Conservation (phyloP, 2,888 invertebrate genomes). For the Operophtera brumata region DNA sequence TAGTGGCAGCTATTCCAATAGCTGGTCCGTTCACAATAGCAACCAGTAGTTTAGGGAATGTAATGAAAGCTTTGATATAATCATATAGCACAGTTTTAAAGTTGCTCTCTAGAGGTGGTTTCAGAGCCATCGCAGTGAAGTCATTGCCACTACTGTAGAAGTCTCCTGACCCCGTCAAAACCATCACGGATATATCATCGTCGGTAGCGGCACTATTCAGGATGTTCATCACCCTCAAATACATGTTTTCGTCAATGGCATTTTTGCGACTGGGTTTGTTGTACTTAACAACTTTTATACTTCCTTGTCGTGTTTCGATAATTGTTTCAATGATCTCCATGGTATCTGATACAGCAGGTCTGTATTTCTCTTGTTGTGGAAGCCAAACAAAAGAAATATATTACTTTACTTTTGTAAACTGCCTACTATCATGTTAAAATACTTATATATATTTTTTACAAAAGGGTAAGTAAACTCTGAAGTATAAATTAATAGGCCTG, state of each 20-base stretch:
- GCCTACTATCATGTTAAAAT: too few relatives aligned
- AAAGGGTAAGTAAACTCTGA: too few relatives aligned
- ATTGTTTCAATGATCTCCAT: conserved; percentile 41
- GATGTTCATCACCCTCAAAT: conserved; percentile 81
- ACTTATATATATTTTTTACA: too few relatives aligned
- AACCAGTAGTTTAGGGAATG: conserved; percentile 93
- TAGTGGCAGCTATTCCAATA: conserved; percentile 93
- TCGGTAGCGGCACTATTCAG: conserved; percentile 86
- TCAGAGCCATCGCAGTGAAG: conserved; percentile 48
- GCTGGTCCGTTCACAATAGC: conserved; percentile 97
- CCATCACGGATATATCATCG: conserved; percentile 83
- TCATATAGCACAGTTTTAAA: conserved; percentile 65
- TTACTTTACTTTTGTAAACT: too few relatives aligned
- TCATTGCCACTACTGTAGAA: conserved; percentile 95
- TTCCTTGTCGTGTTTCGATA: conserved; percentile 49
- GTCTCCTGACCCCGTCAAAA: conserved; percentile 89
- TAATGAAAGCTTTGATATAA: conserved; percentile 88
- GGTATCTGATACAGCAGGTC: conserved; percentile 4
- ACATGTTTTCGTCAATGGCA: conserved; percentile 86
- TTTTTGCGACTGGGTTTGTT: conserved; percentile 91
- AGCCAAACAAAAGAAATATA: too few relatives aligned
- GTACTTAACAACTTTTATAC: conserved; percentile 80
- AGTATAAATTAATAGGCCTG: too few relatives aligned
- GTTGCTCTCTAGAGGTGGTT: conserved; percentile 36
- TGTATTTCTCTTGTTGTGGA: too few relatives aligned